A percentile compares a stretch with the other conserved stretches of the same genome.
phyloP scores from a whole-genome alignment of 2,888 invertebrate genomes.

The Cepaea hortensis region DNA sequence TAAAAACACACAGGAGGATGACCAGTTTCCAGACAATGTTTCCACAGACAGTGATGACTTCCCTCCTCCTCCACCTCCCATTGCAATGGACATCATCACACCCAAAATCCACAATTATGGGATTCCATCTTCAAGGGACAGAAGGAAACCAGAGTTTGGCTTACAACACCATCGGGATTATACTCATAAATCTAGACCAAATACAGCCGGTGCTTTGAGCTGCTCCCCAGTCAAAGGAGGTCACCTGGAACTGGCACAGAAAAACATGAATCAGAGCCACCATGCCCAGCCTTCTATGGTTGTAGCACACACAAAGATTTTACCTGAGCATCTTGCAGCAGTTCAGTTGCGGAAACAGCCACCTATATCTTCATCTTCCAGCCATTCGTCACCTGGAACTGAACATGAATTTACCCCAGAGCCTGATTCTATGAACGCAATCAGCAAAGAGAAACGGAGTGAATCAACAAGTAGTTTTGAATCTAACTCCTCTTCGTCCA shows the following conservation, averaged over 20 bases:
- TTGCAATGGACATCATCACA: slow-evolving; percentile 72
- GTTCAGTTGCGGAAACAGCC: slow-evolving; percentile 11
- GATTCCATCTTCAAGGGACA: slow-evolving; percentile 55
- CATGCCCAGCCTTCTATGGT: neutral
- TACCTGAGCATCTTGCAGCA: neutral
- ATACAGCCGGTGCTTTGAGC: neutral
- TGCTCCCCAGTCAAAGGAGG: neutral
- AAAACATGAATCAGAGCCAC: slow-evolving; percentile 4
- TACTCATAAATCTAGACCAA: slow-evolving; percentile 4
- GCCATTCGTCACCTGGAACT: neutral
- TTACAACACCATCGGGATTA: slow-evolving; percentile 24
- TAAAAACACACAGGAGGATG: slow-evolving; percentile 63
- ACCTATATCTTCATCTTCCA: neutral
- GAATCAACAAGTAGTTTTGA: slow-evolving; percentile 59
- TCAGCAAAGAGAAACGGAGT: slow-evolving; percentile 37
- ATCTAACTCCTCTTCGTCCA: slow-evolving; percentile 80
- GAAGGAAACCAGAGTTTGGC: slow-evolving; percentile 28
- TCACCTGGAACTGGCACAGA: neutral
- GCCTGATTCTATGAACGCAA: slow-evolving; percentile 10
- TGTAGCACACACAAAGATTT: neutral
- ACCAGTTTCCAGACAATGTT: slow-evolving; percentile 63
- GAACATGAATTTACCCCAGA: slow-evolving; percentile 20
- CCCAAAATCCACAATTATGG: slow-evolving; percentile 72
- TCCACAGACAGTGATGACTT: slow-evolving; percentile 72
- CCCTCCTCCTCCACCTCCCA: slow-evolving; percentile 72